Percentiles rank a stretch among this genome's conserved stretches.
phyloP scores from a whole-genome alignment of 2,888 invertebrate species.

The Tillus elongatus region DNA sequence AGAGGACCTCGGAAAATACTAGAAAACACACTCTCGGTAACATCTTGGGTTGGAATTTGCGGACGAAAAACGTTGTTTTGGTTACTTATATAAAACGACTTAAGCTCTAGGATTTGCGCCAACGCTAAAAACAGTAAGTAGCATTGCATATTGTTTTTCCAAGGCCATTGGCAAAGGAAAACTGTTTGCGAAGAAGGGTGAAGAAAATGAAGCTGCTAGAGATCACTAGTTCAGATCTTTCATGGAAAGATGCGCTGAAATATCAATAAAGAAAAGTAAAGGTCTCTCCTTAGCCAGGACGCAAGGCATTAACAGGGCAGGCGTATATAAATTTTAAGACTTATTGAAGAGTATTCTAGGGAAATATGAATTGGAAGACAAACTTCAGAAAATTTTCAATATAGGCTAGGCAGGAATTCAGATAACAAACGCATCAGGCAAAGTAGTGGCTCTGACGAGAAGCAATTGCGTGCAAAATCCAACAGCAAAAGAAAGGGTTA shows the following conservation, averaged over 20 bases:
- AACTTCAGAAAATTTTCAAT: slow-evolving; percentile 1
- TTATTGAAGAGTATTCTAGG: slow-evolving; percentile 1
- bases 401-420: slow-evolving; percentile 2
- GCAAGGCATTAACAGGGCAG: background rate
- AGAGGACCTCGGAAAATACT: slow-evolving; percentile 1
- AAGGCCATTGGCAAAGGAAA: background rate
- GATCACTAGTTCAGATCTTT: slow-evolving; percentile 2
- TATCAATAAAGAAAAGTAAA: slow-evolving; percentile 3
- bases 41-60: slow-evolving; percentile 1
- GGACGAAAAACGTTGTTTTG: background rate
- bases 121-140: background rate
- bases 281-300: background rate
- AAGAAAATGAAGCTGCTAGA: background rate
- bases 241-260: background rate
- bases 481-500: background rate
- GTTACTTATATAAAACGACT: slow-evolving; percentile 1
- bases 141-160: background rate
- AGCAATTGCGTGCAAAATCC: slow-evolving; percentile 1
- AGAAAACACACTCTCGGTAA: slow-evolving; percentile 1
- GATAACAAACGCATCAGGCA: background rate
- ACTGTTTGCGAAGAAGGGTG: background rate
- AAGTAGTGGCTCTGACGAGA: slow-evolving; percentile 1
- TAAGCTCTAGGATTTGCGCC: background rate
- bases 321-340: background rate
- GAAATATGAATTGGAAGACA: slow-evolving; percentile 1